Conservation (phyloP, 2,888 invertebrate genomes). For the Phyllotreta striolata region DNA sequence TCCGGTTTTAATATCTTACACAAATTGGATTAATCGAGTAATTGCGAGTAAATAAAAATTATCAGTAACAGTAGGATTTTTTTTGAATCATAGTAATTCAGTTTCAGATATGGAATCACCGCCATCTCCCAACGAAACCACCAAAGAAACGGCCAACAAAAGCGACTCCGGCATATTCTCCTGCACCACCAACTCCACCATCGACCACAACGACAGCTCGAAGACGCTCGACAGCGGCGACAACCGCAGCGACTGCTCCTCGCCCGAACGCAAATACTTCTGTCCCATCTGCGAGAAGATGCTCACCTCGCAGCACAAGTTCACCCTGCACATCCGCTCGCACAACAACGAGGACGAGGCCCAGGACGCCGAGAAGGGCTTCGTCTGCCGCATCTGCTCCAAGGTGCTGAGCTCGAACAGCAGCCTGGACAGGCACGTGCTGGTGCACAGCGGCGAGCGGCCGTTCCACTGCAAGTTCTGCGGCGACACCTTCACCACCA, state of each 20-base stretch:
- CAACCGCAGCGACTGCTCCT: conserved; percentile 67
- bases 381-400: conserved; percentile 71
- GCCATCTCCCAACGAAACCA: conserved; percentile 47
- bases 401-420: conserved; percentile 80
- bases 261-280: conserved; percentile 61
- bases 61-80: conserved; percentile 22
- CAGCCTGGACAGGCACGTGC: conserved; percentile 80
- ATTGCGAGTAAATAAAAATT: too few species aligned
- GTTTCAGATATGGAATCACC: conserved; percentile 58
- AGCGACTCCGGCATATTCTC: conserved; percentile 60
- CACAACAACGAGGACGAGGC: conserved; percentile 66
- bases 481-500: conserved; percentile 82
- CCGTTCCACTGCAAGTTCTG: conserved; percentile 83
- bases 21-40: conserved; percentile 29
- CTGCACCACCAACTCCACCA: conserved; percentile 50
- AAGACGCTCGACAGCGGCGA: conserved; percentile 65
- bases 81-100: too few species aligned
- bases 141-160: conserved; percentile 47
- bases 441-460: conserved; percentile 82
- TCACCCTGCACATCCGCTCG: conserved; percentile 74
- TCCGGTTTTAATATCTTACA: conserved; percentile 36
- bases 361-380: conserved; percentile 61
- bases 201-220: conserved; percentile 43
- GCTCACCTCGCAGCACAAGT: conserved; percentile 70
- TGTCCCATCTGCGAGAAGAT: conserved; percentile 73